These are phyloP conservation scores for Arvicanthis niloticus DNA, from an alignment of 2,113 vertebrate genomes.

Conservation along the genomic window DNA sequence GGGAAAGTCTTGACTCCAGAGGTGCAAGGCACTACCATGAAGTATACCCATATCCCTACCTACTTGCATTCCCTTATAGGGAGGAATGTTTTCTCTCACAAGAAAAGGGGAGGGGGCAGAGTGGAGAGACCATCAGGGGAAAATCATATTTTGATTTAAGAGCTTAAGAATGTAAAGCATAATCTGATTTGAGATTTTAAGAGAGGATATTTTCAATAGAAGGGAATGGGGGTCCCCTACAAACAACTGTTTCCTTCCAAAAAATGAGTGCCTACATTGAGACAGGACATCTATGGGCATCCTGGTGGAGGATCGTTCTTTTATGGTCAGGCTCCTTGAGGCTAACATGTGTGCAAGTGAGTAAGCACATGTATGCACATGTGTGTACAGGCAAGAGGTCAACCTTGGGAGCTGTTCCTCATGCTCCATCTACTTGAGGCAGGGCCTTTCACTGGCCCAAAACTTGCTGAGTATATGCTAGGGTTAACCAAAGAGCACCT, in stretches of 20 bases:
- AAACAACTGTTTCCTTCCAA: neutral
- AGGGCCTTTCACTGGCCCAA: neutral
- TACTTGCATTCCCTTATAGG: neutral
- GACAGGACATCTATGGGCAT: neutral
- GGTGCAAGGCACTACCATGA: neutral
- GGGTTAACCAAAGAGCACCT: neutral
- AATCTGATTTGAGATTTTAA: conserved; percentile 5
- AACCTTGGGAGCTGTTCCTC: neutral
- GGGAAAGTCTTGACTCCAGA: neutral
- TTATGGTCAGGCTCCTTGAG: neutral
- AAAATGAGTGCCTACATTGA: neutral
- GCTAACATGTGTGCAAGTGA: neutral
- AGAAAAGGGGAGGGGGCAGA: neutral
- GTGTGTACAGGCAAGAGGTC: neutral
- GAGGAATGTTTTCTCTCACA: neutral
- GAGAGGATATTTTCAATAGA: neutral
- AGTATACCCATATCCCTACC: neutral
- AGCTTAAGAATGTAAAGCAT: neutral
- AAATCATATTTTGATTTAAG: neutral
- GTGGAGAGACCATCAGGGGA: neutral
- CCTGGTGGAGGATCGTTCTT: neutral
- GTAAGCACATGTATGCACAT: neutral
- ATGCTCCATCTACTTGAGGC: neutral
- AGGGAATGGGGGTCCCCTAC: neutral
- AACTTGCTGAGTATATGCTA: neutral